These are phyloP conservation scores for Synchiropus splendidus DNA, from an alignment of 2,113 vertebrate genomes.

Conservation along the genomic window DNA sequence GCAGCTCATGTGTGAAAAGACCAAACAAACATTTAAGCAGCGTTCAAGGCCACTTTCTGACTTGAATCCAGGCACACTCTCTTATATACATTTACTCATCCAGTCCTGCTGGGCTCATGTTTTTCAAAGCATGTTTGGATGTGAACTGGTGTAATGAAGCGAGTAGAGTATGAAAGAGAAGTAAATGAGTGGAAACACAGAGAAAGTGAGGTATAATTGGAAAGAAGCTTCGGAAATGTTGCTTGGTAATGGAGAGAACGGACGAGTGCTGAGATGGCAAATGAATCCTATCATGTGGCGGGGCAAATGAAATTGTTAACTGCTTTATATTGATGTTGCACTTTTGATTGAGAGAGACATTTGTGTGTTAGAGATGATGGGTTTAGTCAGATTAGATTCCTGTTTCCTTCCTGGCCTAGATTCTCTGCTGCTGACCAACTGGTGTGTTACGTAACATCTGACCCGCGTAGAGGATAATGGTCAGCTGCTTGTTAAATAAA, in stretches of 20 bases:
- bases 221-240: slow-evolving; percentile 20
- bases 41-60: no score
- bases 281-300: no score
- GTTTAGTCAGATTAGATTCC: no score
- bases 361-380: background rate
- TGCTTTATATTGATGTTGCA: no score
- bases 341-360: no score
- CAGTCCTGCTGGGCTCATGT: background rate
- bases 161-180: slow-evolving; percentile 3
- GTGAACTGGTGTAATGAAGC: slow-evolving; percentile 2
- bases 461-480: no score
- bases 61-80: background rate
- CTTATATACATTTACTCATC: background rate
- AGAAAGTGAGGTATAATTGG: slow-evolving; percentile 13
- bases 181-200: slow-evolving; percentile 12
- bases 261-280: slow-evolving; percentile 7
- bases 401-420: no score
- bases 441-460: no score
- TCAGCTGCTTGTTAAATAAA: no score
- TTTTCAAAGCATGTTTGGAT: slow-evolving; percentile 4
- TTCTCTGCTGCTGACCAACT: no score
- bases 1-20: slow-evolving; percentile 29
- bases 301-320: no score
- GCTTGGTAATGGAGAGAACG: slow-evolving; percentile 10
- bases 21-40: slow-evolving; percentile 5